Percentiles rank a stretch among this genome's conserved stretches.
Conservation (phyloP, 2,888 invertebrate genomes). For the Hirtodrosophila duncani region DNA sequence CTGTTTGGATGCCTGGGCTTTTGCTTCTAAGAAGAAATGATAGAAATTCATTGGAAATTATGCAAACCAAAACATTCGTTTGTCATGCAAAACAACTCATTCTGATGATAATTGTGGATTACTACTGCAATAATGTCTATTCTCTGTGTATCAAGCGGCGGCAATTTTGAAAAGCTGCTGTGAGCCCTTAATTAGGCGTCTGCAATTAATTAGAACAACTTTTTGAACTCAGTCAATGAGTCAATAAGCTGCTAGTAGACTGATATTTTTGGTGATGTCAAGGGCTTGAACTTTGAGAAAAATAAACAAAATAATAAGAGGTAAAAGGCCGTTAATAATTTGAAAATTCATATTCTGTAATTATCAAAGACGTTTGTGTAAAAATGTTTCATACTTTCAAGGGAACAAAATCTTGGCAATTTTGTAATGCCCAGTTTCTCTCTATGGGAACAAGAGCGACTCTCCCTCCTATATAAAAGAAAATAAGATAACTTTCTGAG, state of each 20-base stretch:
- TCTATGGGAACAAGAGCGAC: no score
- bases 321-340: no score
- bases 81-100: slow-evolving; percentile 54
- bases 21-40: slow-evolving; percentile 16
- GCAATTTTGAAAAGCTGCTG: background rate
- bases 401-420: no score
- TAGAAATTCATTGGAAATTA: slow-evolving; percentile 50
- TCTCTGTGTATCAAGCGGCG: slow-evolving; percentile 7
- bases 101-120: background rate
- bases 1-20: slow-evolving; percentile 25
- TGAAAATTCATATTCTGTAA: no score
- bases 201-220: slow-evolving; percentile 17
- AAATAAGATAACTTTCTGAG: no score
- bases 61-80: slow-evolving; percentile 48
- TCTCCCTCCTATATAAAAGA: no score
- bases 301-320: no score
- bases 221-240: slow-evolving; percentile 22
- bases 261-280: slow-evolving; percentile 8
- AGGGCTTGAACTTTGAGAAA: slow-evolving; percentile 11
- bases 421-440: no score
- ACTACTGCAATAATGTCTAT: background rate
- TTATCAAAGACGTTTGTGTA: no score
- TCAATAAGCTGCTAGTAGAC: slow-evolving; percentile 2
- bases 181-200: slow-evolving; percentile 21
- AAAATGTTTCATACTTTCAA: no score